Percentiles rank a stretch among this genome's conserved stretches.
Evolutionary conservation across 2,888 invertebrate genomes (phyloP).

Genomic region (Anagyrus pseudococci): DNA sequence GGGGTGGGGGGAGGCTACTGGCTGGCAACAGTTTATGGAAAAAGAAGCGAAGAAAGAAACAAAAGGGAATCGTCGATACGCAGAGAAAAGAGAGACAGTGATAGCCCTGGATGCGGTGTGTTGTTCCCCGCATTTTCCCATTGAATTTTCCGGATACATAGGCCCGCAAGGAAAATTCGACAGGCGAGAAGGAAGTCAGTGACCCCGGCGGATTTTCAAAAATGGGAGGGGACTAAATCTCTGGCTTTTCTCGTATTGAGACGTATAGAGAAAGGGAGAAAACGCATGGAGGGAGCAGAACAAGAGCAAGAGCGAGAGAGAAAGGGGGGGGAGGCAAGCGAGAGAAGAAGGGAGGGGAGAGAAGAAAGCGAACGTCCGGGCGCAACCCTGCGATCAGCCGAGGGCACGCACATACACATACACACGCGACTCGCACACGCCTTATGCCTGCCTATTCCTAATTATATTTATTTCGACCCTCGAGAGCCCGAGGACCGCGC

Average conservation of each 20-base stretch:
- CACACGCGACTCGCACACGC: constrained; percentile 28
- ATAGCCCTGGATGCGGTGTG: too few relatives aligned
- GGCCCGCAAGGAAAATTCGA: too few relatives aligned
- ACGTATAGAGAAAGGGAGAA: neutral
- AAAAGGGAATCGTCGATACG: neutral
- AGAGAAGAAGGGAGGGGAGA: too few relatives aligned
- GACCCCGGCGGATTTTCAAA: constrained; percentile 15
- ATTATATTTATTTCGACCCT: neutral
- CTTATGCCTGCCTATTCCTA: neutral
- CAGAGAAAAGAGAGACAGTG: too few relatives aligned
- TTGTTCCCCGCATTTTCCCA: too few relatives aligned
- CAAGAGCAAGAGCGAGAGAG: too few relatives aligned
- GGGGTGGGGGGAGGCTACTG: too few relatives aligned
- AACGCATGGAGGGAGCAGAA: neutral
- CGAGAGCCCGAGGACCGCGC: too few relatives aligned
- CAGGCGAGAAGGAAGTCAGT: constrained; percentile 3
- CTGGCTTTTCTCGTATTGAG: neutral
- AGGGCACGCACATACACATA: neutral
- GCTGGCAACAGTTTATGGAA: too few relatives aligned
- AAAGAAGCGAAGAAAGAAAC: neutral
- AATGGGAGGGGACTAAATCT: constrained; percentile 8
- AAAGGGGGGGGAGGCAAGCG: too few relatives aligned
- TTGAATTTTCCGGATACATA: too few relatives aligned
- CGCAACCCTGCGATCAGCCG: neutral
- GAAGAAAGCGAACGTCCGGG: too few relatives aligned